A percentile compares a stretch with the other conserved stretches of the same genome.
Conservation (phyloP, 2,888 invertebrate species). For the Neoaliturus tenellus region DNA sequence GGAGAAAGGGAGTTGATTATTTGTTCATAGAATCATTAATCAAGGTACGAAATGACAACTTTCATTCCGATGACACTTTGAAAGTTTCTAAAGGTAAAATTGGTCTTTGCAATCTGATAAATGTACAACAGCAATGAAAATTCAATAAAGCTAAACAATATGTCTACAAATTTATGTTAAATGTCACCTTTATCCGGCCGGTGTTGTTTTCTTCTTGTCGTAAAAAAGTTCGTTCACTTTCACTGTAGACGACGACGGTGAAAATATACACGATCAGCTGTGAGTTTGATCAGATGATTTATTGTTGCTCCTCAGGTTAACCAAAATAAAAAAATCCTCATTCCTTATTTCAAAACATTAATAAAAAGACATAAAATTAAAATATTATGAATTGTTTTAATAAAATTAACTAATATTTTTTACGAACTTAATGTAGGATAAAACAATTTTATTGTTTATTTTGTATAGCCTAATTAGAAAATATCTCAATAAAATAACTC, state of each 20-base stretch:
- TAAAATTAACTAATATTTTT: no score
- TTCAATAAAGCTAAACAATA: neutral
- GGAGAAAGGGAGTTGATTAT: neutral
- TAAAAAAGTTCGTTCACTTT: slow-evolving; percentile 29
- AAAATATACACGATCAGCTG: slow-evolving; percentile 24
- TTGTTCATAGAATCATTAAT: neutral
- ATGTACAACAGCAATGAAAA: neutral
- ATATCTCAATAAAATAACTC: no score
- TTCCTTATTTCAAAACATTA: no score
- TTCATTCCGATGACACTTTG: neutral
- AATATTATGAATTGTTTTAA: no score
- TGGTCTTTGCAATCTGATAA: neutral
- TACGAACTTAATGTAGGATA: no score
- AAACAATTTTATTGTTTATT: no score
- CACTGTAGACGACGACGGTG: slow-evolving; percentile 19
- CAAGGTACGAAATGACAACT: neutral
- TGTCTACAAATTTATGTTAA: neutral
- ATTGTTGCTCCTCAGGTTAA: slow-evolving; percentile 11
- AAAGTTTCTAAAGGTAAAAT: slow-evolving; percentile 7
- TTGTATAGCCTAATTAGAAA: no score
- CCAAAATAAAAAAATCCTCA: no score
- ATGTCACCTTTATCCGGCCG: slow-evolving; percentile 22
- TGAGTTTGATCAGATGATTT: slow-evolving; percentile 14
- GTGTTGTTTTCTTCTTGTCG: slow-evolving; percentile 6
- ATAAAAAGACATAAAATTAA: no score